Evolutionary conservation across 2,888 invertebrate genomes (phyloP), one percentile per base, ranked within the genome.

Genomic region (Lithosia quadra): DNA sequence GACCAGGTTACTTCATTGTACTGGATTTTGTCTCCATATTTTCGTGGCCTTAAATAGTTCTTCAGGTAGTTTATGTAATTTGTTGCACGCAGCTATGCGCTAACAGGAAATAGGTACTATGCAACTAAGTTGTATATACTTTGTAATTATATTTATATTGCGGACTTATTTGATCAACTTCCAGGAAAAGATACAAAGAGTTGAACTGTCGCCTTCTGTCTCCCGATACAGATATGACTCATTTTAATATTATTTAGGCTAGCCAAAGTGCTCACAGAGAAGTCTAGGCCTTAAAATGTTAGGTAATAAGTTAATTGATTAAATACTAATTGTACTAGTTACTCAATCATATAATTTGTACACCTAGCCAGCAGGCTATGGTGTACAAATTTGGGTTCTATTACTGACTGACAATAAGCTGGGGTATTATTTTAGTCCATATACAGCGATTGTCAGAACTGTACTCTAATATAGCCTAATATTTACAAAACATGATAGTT

Each of bases 31-130:
- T 58, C 1, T n/a, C n/a, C 3, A 10, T 3, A 28, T 58, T 49
- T n/a, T 8, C 9, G 49, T 49, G n/a, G n/a, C 18, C n/a, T n/a
- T 49, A 49, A n/a, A 0, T 18, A 39, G 5, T 43, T 5, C 7
- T 43, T 7, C 18, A 18, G 18, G 1, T 1, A 18, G 11, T 18
- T 43, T 18, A n/a, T 49, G 9, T 18, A 18, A 24, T 22, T 60
- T 60, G 36, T 18, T 28, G 49, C n/a, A 33, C 28, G 15, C 33
- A 61, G 18, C 10, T 62, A 5, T 7, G 34, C 22, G 34, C 22
- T 55, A 63, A 63, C 63, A 63, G 63, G 63, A 63, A 63, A 34
- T 36, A 21, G n/a, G n/a, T 18, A 15, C n/a, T n/a, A n/a, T 55
- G 34, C 63, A 63, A 55, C 55, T 55, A 34, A 63, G 33, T 18